Conservation (phyloP, 2,113 vertebrate species). For the Coreoperca whiteheadi region DNA sequence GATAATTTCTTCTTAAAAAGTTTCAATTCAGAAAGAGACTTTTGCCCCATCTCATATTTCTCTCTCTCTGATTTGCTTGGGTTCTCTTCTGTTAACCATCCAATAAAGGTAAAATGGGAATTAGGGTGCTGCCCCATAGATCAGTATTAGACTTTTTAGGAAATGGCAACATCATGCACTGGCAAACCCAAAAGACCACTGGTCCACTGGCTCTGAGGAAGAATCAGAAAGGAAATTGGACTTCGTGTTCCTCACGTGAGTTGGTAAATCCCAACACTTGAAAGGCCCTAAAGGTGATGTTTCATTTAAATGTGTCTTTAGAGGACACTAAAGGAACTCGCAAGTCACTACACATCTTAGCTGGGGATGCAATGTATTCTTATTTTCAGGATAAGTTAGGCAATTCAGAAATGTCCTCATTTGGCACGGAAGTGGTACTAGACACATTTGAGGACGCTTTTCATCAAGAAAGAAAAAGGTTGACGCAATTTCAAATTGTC, state of each 20-base stretch:
- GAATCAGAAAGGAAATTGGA: neutral
- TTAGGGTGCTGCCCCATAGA: constrained; percentile 33
- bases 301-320: constrained; percentile 13
- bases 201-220: constrained; percentile 34
- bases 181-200: constrained; percentile 31
- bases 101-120: constrained; percentile 45
- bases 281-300: neutral
- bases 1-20: constrained; percentile 7
- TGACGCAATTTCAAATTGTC: too few relatives aligned
- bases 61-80: neutral
- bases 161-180: constrained; percentile 48
- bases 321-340: constrained; percentile 17
- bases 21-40: constrained; percentile 6
- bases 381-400: too few relatives aligned
- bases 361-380: neutral
- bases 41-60: constrained; percentile 1
- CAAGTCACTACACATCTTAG: neutral
- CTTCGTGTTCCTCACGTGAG: neutral
- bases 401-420: neutral
- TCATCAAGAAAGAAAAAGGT: too few relatives aligned
- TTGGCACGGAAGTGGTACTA: neutral
- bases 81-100: constrained; percentile 40
- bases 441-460: neutral
- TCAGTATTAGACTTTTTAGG: constrained; percentile 53
- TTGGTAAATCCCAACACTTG: too few relatives aligned